These are phyloP conservation scores for Noctua comes DNA, from an alignment of 2,888 invertebrate species.

Conservation along the genomic window DNA sequence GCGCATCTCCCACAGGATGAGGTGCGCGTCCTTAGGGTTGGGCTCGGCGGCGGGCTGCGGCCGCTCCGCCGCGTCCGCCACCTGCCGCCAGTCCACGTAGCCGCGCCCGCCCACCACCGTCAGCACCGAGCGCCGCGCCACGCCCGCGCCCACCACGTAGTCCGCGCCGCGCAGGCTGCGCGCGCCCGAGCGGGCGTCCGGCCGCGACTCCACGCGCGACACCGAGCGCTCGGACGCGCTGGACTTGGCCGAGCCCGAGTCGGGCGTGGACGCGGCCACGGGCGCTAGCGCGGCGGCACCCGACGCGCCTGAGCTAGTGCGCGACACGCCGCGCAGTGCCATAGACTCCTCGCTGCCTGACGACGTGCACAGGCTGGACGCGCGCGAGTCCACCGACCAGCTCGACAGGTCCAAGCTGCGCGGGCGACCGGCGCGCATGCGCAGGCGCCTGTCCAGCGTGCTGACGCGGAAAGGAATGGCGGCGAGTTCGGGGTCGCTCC, in stretches of 20 bases:
- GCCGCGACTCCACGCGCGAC: slow-evolving; percentile 78
- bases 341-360: slow-evolving; percentile 96
- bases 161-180: slow-evolving; percentile 85
- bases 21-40: slow-evolving; percentile 96
- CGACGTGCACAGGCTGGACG: slow-evolving; percentile 95
- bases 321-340: slow-evolving; percentile 93
- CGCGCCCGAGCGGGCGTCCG: slow-evolving; percentile 85
- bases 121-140: slow-evolving; percentile 93
- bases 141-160: slow-evolving; percentile 83
- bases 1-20: slow-evolving; percentile 95
- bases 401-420: slow-evolving; percentile 95
- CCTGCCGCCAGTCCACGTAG: slow-evolving; percentile 96
- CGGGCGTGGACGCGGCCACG: slow-evolving; percentile 87
- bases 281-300: slow-evolving; percentile 91
- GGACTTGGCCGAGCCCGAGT: slow-evolving; percentile 84
- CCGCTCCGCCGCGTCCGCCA: slow-evolving; percentile 91
- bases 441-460: slow-evolving; percentile 94
- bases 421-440: slow-evolving; percentile 95
- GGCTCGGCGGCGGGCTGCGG: slow-evolving; percentile 91
- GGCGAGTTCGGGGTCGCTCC: slow-evolving; percentile 96
- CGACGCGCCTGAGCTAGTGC: slow-evolving; percentile 94
- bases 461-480: slow-evolving; percentile 95
- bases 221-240: slow-evolving; percentile 83
- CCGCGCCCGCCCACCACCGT: slow-evolving; percentile 97
- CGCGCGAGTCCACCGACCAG: slow-evolving; percentile 96